Percentiles rank a stretch among this genome's conserved stretches.
phyloP scores from a whole-genome alignment of 53 echinoderm and acorn worm species.

The Antedon mediterranea region DNA sequence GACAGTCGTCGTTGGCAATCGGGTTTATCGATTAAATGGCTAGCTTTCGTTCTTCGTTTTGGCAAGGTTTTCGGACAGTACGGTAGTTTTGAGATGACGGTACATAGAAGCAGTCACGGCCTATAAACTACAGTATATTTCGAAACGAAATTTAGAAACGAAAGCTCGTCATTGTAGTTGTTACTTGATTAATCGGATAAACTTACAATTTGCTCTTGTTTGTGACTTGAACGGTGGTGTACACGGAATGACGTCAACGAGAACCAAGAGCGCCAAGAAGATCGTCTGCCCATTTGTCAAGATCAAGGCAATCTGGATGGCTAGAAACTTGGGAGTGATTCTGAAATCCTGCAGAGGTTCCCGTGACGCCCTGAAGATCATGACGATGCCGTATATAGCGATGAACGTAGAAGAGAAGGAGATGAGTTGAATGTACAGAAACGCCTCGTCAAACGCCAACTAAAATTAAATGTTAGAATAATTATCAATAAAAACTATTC shows the following conservation, averaged over 20 bases:
- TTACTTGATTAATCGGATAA: too few species aligned
- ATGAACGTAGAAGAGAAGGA: constrained; percentile 56
- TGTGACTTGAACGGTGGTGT: constrained; percentile 49
- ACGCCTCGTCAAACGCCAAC: constrained; percentile 46
- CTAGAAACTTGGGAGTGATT: constrained; percentile 82
- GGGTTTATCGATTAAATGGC: too few species aligned
- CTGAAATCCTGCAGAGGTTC: constrained; percentile 63
- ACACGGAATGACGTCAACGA: constrained; percentile 44
- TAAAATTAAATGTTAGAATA: too few species aligned
- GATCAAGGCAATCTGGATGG: constrained; percentile 67
- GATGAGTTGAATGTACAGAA: constrained; percentile 49
- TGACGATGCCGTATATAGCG: constrained; percentile 74
- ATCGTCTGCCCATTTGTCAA: constrained; percentile 61
- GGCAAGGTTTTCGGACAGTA: too few species aligned
- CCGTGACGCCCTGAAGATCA: constrained; percentile 52
- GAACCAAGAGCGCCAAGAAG: constrained; percentile 41
- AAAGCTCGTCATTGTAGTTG: too few species aligned
- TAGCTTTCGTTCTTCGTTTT: too few species aligned
- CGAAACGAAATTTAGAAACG: too few species aligned
- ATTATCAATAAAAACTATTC: too few species aligned
- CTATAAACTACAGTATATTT: too few species aligned
- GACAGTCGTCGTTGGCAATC: too few species aligned
- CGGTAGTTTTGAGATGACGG: too few species aligned
- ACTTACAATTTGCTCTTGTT: constrained; percentile 65
- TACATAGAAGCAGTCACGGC: too few species aligned